These are phyloP conservation scores for Papilio polytes DNA, from an alignment of 1,140 invertebrate genomes.

Conservation along the genomic window DNA sequence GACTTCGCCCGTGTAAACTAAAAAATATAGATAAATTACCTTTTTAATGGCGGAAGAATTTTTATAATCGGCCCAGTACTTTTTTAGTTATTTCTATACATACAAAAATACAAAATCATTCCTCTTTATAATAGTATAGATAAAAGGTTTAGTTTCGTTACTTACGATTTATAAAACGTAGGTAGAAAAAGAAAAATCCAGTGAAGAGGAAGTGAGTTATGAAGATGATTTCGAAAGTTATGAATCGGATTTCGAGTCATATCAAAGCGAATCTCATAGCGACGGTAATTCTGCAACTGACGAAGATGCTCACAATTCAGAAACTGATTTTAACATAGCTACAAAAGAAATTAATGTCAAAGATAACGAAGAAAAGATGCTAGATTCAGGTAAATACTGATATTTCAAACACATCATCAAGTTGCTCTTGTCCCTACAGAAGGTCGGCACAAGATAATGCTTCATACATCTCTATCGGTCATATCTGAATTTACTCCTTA, in stretches of 20 bases:
- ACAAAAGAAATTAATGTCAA: constrained; percentile 46
- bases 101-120: too few relatives aligned
- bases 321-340: constrained; percentile 17
- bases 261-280: constrained; percentile 57
- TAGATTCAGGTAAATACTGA: constrained; percentile 86
- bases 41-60: too few relatives aligned
- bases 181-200: constrained; percentile 51
- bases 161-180: constrained; percentile 27
- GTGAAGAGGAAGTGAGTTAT: constrained; percentile 77
- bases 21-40: too few relatives aligned
- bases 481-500: too few relatives aligned
- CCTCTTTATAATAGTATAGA: neutral
- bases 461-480: too few relatives aligned
- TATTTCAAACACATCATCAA: neutral
- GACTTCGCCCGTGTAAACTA: too few relatives aligned
- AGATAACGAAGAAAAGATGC: constrained; percentile 86
- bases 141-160: neutral
- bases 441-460: too few relatives aligned
- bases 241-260: constrained; percentile 85
- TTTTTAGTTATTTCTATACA: too few relatives aligned
- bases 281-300: constrained; percentile 37
- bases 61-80: too few relatives aligned
- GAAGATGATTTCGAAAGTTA: constrained; percentile 86
- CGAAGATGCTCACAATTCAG: constrained; percentile 34
- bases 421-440: too few relatives aligned